These are phyloP conservation scores for Casuarius casuarius DNA, from an alignment of 2,113 vertebrate species.

Conservation along the genomic window DNA sequence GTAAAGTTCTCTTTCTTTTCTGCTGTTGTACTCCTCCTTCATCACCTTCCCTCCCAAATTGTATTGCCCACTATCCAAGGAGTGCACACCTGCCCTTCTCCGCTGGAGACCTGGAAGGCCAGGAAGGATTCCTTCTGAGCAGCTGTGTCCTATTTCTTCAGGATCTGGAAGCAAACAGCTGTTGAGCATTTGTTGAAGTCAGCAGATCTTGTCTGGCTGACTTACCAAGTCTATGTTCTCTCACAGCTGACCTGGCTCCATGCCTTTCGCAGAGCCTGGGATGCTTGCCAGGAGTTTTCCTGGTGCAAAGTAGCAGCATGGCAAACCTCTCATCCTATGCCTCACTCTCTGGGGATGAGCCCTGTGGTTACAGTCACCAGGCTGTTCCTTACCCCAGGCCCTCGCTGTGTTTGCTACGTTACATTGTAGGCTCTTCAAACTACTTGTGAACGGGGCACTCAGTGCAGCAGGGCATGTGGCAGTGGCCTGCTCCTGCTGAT, in stretches of 20 bases:
- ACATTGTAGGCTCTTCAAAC: not conserved
- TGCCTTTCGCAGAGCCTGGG: not conserved
- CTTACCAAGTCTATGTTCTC: not conserved
- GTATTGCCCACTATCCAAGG: not conserved
- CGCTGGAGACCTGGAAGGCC: not conserved
- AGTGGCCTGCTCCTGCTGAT: rapidly evolving
- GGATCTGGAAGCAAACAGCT: not conserved
- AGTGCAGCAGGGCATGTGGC: rapidly evolving
- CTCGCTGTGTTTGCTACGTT: not conserved
- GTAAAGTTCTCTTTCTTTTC: not conserved
- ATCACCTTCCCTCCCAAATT: not conserved
- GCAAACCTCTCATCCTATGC: too few relatives aligned
- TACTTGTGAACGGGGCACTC: not conserved
- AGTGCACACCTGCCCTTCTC: not conserved
- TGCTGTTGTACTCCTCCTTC: not conserved
- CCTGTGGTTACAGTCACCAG: not conserved
- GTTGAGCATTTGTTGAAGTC: not conserved
- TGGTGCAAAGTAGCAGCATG: not conserved
- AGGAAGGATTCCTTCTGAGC: not conserved
- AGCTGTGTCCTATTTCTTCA: not conserved
- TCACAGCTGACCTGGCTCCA: too few relatives aligned
- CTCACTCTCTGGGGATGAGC: not conserved
- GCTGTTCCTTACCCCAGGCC: not conserved
- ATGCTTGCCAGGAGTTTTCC: not conserved
- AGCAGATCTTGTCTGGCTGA: not conserved